These are phyloP conservation scores for Ophthalmolycus amberensis DNA, from an alignment of 2,113 vertebrate species.

Conservation along the genomic window DNA sequence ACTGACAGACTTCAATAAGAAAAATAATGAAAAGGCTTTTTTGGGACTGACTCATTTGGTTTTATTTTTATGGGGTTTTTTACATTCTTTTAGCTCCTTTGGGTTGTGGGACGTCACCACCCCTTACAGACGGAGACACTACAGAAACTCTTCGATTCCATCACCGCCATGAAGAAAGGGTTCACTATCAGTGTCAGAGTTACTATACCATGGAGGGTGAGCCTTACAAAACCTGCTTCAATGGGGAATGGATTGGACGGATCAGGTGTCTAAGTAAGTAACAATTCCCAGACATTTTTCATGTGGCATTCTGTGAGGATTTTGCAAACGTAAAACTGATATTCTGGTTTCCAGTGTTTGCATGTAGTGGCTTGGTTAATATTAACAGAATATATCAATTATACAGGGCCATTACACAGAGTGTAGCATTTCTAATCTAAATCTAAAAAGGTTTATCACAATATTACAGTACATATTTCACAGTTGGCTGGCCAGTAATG, in stretches of 20 bases:
- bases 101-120: conserved; percentile 1
- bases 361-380: background rate
- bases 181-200: conserved; percentile 33
- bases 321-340: background rate
- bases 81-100: background rate
- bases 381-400: too few species aligned
- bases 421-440: background rate
- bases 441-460: too few species aligned
- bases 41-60: background rate
- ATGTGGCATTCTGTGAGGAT: background rate
- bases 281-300: background rate
- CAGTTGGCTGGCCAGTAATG: background rate
- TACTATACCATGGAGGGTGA: background rate
- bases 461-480: background rate
- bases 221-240: conserved; percentile 25
- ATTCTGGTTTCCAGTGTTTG: background rate
- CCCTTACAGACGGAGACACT: conserved; percentile 39
- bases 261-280: conserved; percentile 67
- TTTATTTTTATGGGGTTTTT: background rate
- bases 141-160: rapidly evolving
- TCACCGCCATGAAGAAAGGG: background rate
- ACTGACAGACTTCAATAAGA: too few species aligned
- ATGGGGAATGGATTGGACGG: conserved; percentile 60
- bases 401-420: background rate
- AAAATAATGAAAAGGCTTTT: background rate